Evolutionary conservation across 1,140 invertebrate genomes (phyloP).

Genomic region (Cyclargus thomasi): DNA sequence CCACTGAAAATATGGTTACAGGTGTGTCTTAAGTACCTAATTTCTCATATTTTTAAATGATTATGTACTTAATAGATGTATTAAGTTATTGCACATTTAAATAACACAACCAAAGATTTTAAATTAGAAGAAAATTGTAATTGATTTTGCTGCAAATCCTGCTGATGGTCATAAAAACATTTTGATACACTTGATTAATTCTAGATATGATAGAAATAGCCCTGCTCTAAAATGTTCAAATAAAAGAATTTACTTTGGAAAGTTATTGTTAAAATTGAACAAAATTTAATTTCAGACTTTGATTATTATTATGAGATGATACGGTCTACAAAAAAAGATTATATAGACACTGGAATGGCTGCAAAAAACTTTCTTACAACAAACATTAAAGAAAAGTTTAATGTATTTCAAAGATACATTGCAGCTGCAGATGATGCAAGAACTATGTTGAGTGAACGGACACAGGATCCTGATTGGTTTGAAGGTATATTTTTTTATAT

Average conservation of each 20-base stretch:
- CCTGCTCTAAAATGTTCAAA: neutral
- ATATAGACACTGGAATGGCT: constrained; percentile 77
- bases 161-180: neutral
- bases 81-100: neutral
- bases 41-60: neutral
- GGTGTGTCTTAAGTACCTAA: constrained; percentile 66
- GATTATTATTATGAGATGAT: constrained; percentile 78
- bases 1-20: constrained; percentile 78
- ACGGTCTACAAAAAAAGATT: constrained; percentile 79
- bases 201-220: neutral
- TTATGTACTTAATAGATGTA: neutral
- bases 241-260: neutral
- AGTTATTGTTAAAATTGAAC: neutral
- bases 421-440: constrained; percentile 74
- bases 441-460: constrained; percentile 74
- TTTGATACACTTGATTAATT: neutral
- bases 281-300: constrained; percentile 68
- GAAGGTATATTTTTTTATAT: constrained; percentile 63
- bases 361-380: constrained; percentile 80
- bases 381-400: constrained; percentile 80
- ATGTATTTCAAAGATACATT: constrained; percentile 74
- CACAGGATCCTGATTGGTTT: constrained; percentile 85
- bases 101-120: neutral
- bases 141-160: too few relatives aligned
- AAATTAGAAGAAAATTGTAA: too few relatives aligned